Conservation (phyloP, 2,797 vertebrate species). For the Macroramphosus scolopax region DNA sequence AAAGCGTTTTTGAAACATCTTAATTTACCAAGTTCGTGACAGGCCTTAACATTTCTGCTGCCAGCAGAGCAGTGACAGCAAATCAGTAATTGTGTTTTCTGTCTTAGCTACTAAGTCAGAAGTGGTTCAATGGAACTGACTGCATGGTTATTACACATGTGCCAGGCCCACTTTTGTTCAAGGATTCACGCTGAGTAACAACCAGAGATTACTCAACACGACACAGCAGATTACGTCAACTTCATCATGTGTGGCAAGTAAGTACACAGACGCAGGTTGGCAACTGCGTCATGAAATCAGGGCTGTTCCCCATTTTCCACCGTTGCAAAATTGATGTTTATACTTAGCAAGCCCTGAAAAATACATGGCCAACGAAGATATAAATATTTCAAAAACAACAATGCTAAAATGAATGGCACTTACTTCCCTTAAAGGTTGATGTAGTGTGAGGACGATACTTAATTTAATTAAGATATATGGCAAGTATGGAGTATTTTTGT, state of each 20-base stretch:
- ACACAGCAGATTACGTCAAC: constrained; percentile 51
- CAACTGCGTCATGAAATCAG: constrained; percentile 46
- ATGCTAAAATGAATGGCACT: constrained; percentile 35
- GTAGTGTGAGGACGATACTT: too few species aligned
- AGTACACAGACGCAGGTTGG: constrained; percentile 31
- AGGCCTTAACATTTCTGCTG: constrained; percentile 42
- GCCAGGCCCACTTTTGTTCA: constrained; percentile 43
- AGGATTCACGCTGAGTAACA: constrained; percentile 52
- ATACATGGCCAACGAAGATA: constrained; percentile 25
- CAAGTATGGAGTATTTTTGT: too few species aligned
- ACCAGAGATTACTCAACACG: constrained; percentile 54
- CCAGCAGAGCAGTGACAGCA: constrained; percentile 52
- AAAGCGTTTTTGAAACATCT: constrained; percentile 58
- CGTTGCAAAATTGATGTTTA: constrained; percentile 54
- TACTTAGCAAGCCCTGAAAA: constrained; percentile 32
- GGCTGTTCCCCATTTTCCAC: constrained; percentile 24
- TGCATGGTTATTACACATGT: constrained; percentile 46
- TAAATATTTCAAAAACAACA: constrained; percentile 45
- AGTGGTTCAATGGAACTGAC: constrained; percentile 60
- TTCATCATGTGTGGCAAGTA: constrained; percentile 48
- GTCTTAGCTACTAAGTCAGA: constrained; percentile 49
- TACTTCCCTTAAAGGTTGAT: constrained; percentile 3
- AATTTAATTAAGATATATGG: too few species aligned
- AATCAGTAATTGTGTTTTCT: constrained; percentile 50
- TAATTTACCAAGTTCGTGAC: constrained; percentile 62